phyloP scores from a whole-genome alignment of 2,888 invertebrate species.

The Mesoligia furuncula region DNA sequence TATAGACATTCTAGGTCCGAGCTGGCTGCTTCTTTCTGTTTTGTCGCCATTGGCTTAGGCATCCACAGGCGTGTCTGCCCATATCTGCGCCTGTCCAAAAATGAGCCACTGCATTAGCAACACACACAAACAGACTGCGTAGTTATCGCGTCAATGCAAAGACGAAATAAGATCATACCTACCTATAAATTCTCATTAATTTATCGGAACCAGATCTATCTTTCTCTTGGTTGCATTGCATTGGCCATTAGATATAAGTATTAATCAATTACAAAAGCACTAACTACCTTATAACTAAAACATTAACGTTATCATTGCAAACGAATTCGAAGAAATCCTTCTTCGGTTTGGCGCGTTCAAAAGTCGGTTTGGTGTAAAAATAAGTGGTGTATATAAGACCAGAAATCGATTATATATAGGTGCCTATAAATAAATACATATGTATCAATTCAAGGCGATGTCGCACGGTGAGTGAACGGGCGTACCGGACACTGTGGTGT shows the following conservation, averaged over 20 bases:
- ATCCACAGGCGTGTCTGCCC: background rate
- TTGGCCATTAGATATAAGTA: background rate
- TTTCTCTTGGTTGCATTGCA: too few species aligned
- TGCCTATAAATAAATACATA: constrained; percentile 68
- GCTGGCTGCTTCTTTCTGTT: background rate
- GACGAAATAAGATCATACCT: background rate
- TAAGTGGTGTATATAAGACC: constrained; percentile 49
- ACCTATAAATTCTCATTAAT: background rate
- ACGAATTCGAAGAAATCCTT: constrained; percentile 37
- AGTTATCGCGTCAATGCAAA: background rate
- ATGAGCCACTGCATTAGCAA: background rate
- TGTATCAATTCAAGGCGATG: constrained; percentile 77
- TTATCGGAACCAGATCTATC: background rate
- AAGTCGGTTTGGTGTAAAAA: constrained; percentile 42
- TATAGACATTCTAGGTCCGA: background rate
- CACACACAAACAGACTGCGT: background rate
- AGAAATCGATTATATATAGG: constrained; percentile 55
- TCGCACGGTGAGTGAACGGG: constrained; percentile 83
- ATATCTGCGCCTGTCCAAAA: background rate
- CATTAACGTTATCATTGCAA: constrained; percentile 21
- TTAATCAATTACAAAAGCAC: constrained; percentile 22
- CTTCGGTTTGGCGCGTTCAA: constrained; percentile 17
- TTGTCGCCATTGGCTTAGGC: background rate
- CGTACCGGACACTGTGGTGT: constrained; percentile 67
- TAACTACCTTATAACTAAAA: constrained; percentile 24